phyloP scores from a whole-genome alignment of 2,888 invertebrate species.

The Drosophila yooni region DNA sequence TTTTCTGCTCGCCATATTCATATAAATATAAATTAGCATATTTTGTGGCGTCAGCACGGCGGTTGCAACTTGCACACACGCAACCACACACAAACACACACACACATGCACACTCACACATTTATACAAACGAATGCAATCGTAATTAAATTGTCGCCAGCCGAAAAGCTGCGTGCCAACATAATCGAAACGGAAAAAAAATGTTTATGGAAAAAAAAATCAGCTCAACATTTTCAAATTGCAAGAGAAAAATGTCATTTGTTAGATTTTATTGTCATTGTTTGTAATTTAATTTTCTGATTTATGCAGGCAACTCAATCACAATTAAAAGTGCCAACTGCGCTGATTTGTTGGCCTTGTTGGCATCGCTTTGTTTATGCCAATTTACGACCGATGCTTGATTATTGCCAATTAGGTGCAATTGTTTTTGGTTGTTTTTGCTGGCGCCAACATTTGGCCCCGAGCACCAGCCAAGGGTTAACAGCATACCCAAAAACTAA shows the following conservation, averaged over 20 bases:
- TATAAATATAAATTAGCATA: constrained; percentile 81
- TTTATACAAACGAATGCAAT: constrained; percentile 41
- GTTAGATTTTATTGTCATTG: constrained; percentile 74
- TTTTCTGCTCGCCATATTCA: constrained; percentile 61
- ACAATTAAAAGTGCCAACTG: constrained; percentile 69
- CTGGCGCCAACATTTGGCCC: constrained; percentile 15
- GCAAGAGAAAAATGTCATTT: constrained; percentile 45
- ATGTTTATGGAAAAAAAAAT: not conserved
- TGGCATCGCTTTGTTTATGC: constrained; percentile 56
- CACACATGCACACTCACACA: not conserved
- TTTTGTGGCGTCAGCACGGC: constrained; percentile 76
- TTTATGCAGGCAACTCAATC: constrained; percentile 76
- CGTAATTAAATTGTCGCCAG: constrained; percentile 76
- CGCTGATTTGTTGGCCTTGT: constrained; percentile 71
- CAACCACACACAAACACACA: constrained; percentile 12
- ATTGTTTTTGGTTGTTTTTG: constrained; percentile 49
- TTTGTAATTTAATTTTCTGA: constrained; percentile 77
- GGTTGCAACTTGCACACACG: constrained; percentile 45
- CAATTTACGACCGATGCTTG: constrained; percentile 69
- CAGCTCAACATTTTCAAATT: constrained; percentile 1
- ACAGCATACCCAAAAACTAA: constrained; percentile 18
- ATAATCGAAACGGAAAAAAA: constrained; percentile 34
- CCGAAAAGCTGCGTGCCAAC: constrained; percentile 51
- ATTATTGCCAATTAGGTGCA: constrained; percentile 75
- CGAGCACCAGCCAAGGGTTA: constrained; percentile 43